A percentile compares a stretch with the other conserved stretches of the same genome.
Evolutionary conservation across 2,113 vertebrate genomes (phyloP).

Genomic region (Cinclus cinclus): DNA sequence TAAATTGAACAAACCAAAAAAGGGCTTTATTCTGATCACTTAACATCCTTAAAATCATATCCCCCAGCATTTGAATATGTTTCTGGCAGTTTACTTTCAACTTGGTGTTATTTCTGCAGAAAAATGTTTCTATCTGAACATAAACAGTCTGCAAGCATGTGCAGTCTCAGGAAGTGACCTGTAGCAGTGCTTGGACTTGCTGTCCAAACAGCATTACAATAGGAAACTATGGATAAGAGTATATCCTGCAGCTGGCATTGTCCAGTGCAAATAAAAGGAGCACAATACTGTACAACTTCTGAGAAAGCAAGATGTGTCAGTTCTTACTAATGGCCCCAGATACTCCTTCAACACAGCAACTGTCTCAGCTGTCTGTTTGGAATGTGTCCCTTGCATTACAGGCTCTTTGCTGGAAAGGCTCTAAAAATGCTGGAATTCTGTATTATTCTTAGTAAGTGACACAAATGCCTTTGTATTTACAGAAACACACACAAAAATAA

Average conservation of each 20-base stretch:
- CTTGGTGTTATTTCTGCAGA: background rate
- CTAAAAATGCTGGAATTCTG: background rate
- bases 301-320: background rate
- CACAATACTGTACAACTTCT: background rate
- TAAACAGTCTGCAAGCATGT: fast-evolving
- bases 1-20: background rate
- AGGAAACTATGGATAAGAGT: background rate
- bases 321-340: background rate
- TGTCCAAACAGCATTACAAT: background rate
- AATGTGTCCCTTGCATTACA: background rate
- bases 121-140: background rate
- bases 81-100: background rate
- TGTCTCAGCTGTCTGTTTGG: background rate
- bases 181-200: background rate
- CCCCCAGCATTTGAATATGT: background rate
- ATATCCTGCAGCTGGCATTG: background rate
- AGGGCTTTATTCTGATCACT: background rate
- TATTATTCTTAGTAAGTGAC: background rate
- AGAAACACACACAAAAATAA: background rate
- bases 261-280: background rate
- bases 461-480: background rate
- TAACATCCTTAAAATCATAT: background rate
- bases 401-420: background rate
- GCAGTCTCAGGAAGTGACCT: background rate
- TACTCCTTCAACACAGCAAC: background rate